Conservation (phyloP, 2,113 vertebrate genomes). For the Chaetops frenatus region DNA sequence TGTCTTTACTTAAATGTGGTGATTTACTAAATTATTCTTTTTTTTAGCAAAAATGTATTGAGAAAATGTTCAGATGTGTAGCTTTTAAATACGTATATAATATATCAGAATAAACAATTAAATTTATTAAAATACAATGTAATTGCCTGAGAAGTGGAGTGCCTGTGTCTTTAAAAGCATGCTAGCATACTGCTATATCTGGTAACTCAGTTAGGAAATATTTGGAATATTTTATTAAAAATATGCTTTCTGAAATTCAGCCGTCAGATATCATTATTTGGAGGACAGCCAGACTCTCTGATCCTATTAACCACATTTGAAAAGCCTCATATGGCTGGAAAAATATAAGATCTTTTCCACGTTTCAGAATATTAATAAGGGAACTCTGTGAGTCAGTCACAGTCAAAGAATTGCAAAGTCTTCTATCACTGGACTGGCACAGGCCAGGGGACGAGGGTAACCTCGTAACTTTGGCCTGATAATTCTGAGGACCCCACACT, state of each 20-base stretch:
- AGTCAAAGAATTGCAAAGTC: background rate
- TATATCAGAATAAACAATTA: background rate
- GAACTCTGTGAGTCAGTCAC: background rate
- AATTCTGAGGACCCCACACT: background rate
- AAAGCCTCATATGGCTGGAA: background rate
- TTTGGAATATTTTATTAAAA: background rate
- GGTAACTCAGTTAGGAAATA: background rate
- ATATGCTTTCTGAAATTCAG: background rate
- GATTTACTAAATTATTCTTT: background rate
- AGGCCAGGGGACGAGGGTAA: background rate
- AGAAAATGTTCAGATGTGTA: background rate
- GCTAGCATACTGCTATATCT: background rate
- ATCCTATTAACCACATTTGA: conserved; percentile 8
- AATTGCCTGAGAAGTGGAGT: background rate
- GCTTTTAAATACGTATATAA: background rate
- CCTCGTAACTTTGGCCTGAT: background rate
- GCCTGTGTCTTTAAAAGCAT: background rate
- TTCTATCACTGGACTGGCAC: background rate
- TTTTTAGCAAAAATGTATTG: background rate
- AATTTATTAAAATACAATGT: background rate
- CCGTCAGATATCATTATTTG: conserved; percentile 1
- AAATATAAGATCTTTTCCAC: background rate
- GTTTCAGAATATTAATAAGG: background rate
- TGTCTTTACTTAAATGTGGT: background rate
- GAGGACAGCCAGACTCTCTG: background rate